Evolutionary conservation across 2,113 vertebrate species (phyloP).

Genomic region (Cephalopterus ornatus): DNA sequence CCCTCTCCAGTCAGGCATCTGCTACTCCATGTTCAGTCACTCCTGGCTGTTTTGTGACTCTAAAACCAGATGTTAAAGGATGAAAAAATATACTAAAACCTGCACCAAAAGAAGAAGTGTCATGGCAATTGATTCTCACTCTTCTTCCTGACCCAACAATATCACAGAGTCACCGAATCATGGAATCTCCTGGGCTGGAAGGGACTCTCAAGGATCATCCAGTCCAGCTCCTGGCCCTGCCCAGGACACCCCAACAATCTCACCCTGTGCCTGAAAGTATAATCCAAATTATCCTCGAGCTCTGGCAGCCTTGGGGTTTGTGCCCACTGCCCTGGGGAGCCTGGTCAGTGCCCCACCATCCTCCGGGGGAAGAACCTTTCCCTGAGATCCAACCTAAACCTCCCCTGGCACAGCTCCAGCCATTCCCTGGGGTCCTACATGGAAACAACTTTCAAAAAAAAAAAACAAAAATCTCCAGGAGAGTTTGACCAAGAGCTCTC

Average conservation of each 20-base stretch:
- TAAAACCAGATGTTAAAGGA: not conserved
- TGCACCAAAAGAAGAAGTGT: not conserved
- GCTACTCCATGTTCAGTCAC: not conserved
- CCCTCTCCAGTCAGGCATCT: not conserved
- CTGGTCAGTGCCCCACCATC: not conserved
- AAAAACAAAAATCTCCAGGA: not conserved
- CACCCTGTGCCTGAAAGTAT: not conserved
- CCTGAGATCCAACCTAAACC: rapidly evolving
- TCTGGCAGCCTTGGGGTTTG: not conserved
- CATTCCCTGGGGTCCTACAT: not conserved
- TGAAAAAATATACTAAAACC: not conserved
- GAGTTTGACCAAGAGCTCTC: not conserved
- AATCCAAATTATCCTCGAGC: not conserved
- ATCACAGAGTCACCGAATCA: no score
- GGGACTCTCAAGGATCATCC: not conserved
- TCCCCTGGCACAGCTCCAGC: not conserved
- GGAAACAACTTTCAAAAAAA: not conserved
- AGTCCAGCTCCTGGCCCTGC: not conserved
- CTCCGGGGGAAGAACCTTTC: not conserved
- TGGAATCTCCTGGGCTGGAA: not conserved
- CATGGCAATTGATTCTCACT: not conserved
- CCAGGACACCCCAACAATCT: not conserved
- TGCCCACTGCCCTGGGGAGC: not conserved
- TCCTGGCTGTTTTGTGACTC: not conserved
- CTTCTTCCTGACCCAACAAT: not conserved